Percentiles rank a stretch among this genome's conserved stretches.
Evolutionary conservation across 2,888 invertebrate genomes (phyloP).

Genomic region (Watsonalla binaria): DNA sequence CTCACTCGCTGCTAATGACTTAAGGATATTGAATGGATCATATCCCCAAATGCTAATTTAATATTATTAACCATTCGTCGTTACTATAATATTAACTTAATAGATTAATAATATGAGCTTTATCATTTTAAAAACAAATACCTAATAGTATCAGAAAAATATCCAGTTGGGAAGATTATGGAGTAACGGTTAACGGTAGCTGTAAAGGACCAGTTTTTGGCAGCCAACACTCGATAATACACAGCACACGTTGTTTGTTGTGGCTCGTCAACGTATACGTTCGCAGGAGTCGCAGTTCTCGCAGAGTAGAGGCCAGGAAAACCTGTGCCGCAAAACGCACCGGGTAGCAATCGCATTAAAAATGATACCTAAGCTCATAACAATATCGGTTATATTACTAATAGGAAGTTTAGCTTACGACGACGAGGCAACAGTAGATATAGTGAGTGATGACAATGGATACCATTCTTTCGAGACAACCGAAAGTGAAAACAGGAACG

Average conservation of each 20-base stretch:
- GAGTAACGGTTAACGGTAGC: not conserved
- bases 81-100: no score
- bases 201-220: not conserved
- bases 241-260: not conserved
- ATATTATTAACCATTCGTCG: no score
- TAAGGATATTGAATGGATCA: no score
- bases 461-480: not conserved
- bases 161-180: no score
- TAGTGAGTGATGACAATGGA: slow-evolving; percentile 6
- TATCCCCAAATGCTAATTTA: no score
- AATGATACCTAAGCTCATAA: not conserved
- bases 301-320: not conserved
- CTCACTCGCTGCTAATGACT: no score
- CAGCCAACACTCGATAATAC: not conserved
- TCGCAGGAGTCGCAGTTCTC: not conserved
- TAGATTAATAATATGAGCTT: no score
- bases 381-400: slow-evolving; percentile 13
- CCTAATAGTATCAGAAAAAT: no score
- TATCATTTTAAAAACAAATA: no score
- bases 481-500: slow-evolving; percentile 14
- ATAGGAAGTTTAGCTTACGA: slow-evolving; percentile 21
- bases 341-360: not conserved
- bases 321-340: not conserved
- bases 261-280: not conserved
- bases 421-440: slow-evolving; percentile 23